Conservation (phyloP, 2,113 vertebrate species). For the Albula goreensis region DNA sequence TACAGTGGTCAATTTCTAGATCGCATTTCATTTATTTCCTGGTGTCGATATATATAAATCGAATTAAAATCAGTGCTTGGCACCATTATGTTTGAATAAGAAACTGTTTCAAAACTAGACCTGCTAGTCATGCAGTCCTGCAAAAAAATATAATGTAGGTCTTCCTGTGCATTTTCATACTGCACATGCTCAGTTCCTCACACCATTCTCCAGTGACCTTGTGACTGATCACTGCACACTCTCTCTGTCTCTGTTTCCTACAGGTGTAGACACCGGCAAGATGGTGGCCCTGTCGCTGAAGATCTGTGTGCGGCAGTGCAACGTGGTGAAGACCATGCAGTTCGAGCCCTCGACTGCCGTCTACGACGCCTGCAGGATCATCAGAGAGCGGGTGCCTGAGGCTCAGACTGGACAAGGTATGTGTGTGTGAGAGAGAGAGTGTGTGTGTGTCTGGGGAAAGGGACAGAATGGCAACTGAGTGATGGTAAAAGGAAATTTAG, state of each 20-base stretch:
- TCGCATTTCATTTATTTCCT: not conserved
- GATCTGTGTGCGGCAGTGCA: conserved; percentile 98
- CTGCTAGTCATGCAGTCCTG: not conserved
- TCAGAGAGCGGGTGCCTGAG: conserved; percentile 91
- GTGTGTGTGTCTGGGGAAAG: not conserved
- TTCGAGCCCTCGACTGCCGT: conserved; percentile 94
- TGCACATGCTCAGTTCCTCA: not conserved
- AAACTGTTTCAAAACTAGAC: not conserved
- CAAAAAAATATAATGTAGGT: not conserved
- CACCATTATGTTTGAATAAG: not conserved
- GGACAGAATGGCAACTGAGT: not conserved
- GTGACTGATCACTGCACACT: not conserved
- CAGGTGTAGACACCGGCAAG: conserved; percentile 61
- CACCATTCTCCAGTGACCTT: not conserved
- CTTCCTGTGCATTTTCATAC: no score
- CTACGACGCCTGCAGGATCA: conserved; percentile 92
- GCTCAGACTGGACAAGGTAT: conserved; percentile 93
- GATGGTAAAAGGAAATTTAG: no score
- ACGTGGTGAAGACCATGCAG: conserved; percentile 99
- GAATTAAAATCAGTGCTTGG: not conserved
- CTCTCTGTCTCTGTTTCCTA: not conserved
- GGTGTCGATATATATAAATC: not conserved
- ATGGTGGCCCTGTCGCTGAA: conserved; percentile 98
- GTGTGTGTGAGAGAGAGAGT: not conserved
- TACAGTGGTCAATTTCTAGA: not conserved